These are phyloP conservation scores for Cyclina sinensis DNA, from an alignment of 1,140 invertebrate species.

Conservation along the genomic window DNA sequence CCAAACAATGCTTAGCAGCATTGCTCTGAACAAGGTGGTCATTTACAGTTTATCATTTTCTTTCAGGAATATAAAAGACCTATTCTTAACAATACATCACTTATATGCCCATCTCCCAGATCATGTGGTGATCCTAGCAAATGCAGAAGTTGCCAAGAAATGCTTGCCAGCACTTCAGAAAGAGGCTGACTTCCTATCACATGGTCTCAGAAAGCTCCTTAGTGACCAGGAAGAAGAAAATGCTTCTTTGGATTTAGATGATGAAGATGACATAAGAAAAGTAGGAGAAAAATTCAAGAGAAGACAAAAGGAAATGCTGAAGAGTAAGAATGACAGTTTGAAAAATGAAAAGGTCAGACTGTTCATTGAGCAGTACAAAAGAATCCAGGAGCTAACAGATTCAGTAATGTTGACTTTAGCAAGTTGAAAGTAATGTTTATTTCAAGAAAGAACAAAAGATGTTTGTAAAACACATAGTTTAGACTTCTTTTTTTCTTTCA, in stretches of 20 bases:
- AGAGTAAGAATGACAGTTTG: conserved; percentile 5
- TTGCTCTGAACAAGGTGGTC: no score
- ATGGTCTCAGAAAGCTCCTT: conserved; percentile 18
- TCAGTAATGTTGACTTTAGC: not conserved
- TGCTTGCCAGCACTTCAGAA: conserved; percentile 31
- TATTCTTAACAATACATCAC: conserved; percentile 9
- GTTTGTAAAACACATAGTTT: no score
- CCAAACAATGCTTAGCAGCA: no score
- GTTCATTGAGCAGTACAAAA: not conserved
- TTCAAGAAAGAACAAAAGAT: no score
- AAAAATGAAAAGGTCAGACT: conserved; percentile 12
- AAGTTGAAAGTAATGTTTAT: not conserved
- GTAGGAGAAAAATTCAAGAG: conserved; percentile 41
- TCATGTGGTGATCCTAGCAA: conserved; percentile 15
- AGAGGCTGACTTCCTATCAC: conserved; percentile 15
- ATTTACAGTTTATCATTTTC: not conserved
- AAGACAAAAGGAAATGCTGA: not conserved
- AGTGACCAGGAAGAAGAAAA: not conserved
- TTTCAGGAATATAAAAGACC: not conserved
- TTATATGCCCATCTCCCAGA: conserved; percentile 11
- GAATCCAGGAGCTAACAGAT: not conserved
- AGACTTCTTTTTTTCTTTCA: no score
- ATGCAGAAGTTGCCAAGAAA: not conserved
- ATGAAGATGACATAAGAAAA: conserved; percentile 14
- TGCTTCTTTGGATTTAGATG: conserved; percentile 26